Percentiles rank a stretch among this genome's conserved stretches.
These are phyloP conservation scores for Oxyruncus cristatus DNA, from an alignment of 2,113 vertebrate species.

Conservation along the genomic window DNA sequence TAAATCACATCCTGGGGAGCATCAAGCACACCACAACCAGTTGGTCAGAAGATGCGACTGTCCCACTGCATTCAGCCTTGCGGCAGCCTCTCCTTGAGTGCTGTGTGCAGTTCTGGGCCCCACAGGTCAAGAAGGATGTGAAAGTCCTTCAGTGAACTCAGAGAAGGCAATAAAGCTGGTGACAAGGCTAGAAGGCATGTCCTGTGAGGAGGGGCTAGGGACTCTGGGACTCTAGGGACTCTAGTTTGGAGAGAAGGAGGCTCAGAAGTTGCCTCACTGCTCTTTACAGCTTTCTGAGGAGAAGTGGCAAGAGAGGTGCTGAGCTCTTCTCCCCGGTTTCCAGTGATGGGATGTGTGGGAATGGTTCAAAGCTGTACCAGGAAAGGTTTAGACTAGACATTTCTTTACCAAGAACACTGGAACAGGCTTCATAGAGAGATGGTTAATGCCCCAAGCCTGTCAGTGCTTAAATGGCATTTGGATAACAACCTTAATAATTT, in stretches of 20 bases:
- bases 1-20: neutral
- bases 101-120: neutral
- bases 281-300: neutral
- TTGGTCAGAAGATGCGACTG: no score
- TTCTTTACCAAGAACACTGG: neutral
- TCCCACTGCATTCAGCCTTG: accelerated
- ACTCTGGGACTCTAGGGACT: accelerated
- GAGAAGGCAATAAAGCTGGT: neutral
- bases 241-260: neutral
- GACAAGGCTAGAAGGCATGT: neutral
- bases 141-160: accelerated
- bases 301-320: neutral
- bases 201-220: accelerated
- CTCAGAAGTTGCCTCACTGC: neutral
- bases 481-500: neutral
- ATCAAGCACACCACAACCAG: accelerated
- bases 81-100: accelerated
- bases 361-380: accelerated
- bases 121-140: accelerated
- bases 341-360: accelerated
- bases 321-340: neutral
- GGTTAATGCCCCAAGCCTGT: accelerated
- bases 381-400: neutral
- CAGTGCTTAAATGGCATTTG: neutral
- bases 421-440: neutral